phyloP scores from a whole-genome alignment of 1,140 invertebrate species.

The Drosophila ironensis region DNA sequence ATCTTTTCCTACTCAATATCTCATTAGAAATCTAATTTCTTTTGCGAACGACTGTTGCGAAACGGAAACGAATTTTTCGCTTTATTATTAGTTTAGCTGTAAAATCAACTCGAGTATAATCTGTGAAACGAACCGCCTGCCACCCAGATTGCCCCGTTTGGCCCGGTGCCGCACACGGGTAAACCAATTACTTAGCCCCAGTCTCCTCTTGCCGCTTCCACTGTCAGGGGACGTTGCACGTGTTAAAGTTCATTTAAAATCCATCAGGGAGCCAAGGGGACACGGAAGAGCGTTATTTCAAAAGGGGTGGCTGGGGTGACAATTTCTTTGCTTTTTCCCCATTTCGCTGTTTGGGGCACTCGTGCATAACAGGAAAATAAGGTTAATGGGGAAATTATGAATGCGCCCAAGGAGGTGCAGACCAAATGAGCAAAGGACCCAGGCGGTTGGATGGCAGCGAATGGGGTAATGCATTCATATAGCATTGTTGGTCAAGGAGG shows the following conservation, averaged over 20 bases:
- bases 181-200: constrained; percentile 73
- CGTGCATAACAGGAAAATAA: constrained; percentile 72
- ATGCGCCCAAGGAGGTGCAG: constrained; percentile 53
- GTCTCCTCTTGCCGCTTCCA: constrained; percentile 12
- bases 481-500: constrained; percentile 53
- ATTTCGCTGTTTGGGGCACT: constrained; percentile 47
- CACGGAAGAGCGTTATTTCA: constrained; percentile 17
- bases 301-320: constrained; percentile 46
- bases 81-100: constrained; percentile 41
- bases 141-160: background rate
- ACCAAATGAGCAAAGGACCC: constrained; percentile 13
- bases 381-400: constrained; percentile 75
- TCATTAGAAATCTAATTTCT: constrained; percentile 29
- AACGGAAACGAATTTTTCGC: constrained; percentile 27
- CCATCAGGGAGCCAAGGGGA: constrained; percentile 52
- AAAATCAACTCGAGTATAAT: constrained; percentile 52
- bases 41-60: constrained; percentile 27
- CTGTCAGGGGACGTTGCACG: constrained; percentile 50
- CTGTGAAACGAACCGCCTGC: constrained; percentile 28
- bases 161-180: constrained; percentile 11
- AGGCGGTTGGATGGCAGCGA: background rate
- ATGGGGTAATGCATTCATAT: constrained; percentile 61
- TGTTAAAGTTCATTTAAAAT: constrained; percentile 80
- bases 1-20: constrained; percentile 33
- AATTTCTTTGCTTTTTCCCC: constrained; percentile 42